These are phyloP conservation scores for Hololepta plana DNA, from an alignment of 2,888 invertebrate species.

Conservation along the genomic window DNA sequence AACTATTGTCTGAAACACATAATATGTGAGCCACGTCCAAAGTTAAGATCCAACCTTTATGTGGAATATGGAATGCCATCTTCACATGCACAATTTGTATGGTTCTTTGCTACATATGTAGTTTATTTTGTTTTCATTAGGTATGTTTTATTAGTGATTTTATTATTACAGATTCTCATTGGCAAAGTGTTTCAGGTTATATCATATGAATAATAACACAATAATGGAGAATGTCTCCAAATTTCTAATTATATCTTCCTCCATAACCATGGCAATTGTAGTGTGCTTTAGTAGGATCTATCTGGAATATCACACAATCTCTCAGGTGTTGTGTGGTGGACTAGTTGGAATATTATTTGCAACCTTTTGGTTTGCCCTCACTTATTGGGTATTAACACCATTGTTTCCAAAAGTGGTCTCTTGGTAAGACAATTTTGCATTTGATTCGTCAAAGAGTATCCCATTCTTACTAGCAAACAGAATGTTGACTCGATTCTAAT, in stretches of 20 bases:
- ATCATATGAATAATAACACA: slow-evolving; percentile 65
- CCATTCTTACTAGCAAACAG: neutral
- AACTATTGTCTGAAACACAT: slow-evolving; percentile 68
- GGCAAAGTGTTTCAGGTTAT: slow-evolving; percentile 59
- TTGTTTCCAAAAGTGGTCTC: slow-evolving; percentile 70
- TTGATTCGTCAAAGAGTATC: slow-evolving; percentile 2
- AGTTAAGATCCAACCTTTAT: slow-evolving; percentile 44
- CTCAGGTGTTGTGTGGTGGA: slow-evolving; percentile 67
- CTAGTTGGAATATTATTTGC: slow-evolving; percentile 57
- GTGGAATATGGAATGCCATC: slow-evolving; percentile 84
- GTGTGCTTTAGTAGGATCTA: slow-evolving; percentile 62
- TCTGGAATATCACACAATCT: slow-evolving; percentile 66
- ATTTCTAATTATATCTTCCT: slow-evolving; percentile 42
- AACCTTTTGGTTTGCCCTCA: slow-evolving; percentile 63
- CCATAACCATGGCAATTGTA: slow-evolving; percentile 36
- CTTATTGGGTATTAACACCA: slow-evolving; percentile 65
- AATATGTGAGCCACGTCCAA: slow-evolving; percentile 65
- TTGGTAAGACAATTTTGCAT: slow-evolving; percentile 48
- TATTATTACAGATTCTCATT: slow-evolving; percentile 1
- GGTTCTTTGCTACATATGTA: slow-evolving; percentile 77
- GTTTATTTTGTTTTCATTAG: slow-evolving; percentile 72
- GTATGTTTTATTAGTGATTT: slow-evolving; percentile 28
- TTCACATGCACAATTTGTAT: slow-evolving; percentile 78
- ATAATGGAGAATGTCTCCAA: slow-evolving; percentile 60
- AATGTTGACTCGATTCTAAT: neutral